Base-by-base conservation (phyloP, 2,113 vertebrate genomes). In the western clawed frog (Xenopus tropicalis) region DNA sequence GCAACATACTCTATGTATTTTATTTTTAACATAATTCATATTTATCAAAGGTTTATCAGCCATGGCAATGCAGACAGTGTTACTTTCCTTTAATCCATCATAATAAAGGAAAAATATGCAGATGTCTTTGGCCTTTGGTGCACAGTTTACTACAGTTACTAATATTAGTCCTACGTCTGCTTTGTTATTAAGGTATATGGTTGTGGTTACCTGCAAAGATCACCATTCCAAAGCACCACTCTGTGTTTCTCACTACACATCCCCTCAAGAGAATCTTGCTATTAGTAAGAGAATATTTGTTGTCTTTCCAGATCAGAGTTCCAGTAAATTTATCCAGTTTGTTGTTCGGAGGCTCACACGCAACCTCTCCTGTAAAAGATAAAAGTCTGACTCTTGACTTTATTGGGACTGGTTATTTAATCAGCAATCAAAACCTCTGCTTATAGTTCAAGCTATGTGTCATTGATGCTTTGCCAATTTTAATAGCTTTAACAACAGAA, bases 161-260 rank as follows among this genome's bases (percentile, higher is more conserved):
- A n/a, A n/a, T n/a, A n/a, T n/a, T n/a, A n/a, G n/a, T n/a, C n/a
- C n/a, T n/a, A n/a, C n/a, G 29, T 37, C 29, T 37, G 29, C 29
- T 37, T 37, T 37, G 29, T 9, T 8, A 37, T 37, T 8, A 37
- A 37, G 29, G 29, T 48, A 12, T 11, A 48, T 48, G 29, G 29
- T 37, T 2, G 29, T 59, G 57, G 20, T 56, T 82, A 93, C 91
- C 91, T 80, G 88, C 88, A 76, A 92, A 92, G 79, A 91, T 80
- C 37, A 90, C 88, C 85, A 92, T 79, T 42, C 89, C 90, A 25
- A 91, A 91, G 78, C 90, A 91, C 86, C 89, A 90, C 29, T 86
- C 84, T 1, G 87, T 92, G 72, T 93, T 93, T 52, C 91, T 86
- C 69, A 92, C 79, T 16, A 90, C 75, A 20, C 89, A 93, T 24